Percentiles rank a stretch among this genome's conserved stretches.
Evolutionary conservation across 2,888 invertebrate genomes (phyloP).

Genomic region (Cylindroiulus punctatus): DNA sequence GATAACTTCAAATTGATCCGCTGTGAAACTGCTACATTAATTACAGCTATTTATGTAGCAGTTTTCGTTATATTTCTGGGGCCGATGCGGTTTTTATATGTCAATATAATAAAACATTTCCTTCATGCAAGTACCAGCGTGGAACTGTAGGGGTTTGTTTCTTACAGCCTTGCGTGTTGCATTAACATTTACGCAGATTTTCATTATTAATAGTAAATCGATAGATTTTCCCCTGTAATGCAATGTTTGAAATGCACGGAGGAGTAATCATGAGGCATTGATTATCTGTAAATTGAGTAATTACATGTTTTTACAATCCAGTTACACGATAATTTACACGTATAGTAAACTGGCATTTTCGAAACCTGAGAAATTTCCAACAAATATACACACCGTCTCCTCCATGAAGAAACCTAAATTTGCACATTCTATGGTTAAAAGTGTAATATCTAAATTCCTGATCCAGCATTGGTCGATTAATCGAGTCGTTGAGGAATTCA

Average conservation of each 20-base stretch:
- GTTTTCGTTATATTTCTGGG: background rate
- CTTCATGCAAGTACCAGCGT: background rate
- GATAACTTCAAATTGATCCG: no score
- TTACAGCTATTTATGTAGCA: background rate
- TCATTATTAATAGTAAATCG: constrained; percentile 18
- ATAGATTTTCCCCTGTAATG: background rate
- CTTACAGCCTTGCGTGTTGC: background rate
- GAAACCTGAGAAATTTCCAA: no score
- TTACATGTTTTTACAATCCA: background rate
- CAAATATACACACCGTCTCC: no score
- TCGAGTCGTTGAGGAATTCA: no score
- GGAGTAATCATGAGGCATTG: background rate
- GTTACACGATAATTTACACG: background rate
- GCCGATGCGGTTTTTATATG: background rate
- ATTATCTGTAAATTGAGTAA: constrained; percentile 18
- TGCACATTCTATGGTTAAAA: no score
- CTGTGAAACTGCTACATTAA: background rate
- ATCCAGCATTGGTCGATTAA: no score
- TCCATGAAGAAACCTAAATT: no score
- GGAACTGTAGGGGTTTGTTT: background rate
- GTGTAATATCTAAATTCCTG: no score
- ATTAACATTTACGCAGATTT: background rate
- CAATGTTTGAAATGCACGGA: background rate
- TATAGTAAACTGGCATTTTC: background rate
- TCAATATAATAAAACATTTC: background rate